Percentiles rank a stretch among this genome's conserved stretches.
Conservation (phyloP, 2,113 vertebrate species). For the Protobothrops flavoviridis region DNA sequence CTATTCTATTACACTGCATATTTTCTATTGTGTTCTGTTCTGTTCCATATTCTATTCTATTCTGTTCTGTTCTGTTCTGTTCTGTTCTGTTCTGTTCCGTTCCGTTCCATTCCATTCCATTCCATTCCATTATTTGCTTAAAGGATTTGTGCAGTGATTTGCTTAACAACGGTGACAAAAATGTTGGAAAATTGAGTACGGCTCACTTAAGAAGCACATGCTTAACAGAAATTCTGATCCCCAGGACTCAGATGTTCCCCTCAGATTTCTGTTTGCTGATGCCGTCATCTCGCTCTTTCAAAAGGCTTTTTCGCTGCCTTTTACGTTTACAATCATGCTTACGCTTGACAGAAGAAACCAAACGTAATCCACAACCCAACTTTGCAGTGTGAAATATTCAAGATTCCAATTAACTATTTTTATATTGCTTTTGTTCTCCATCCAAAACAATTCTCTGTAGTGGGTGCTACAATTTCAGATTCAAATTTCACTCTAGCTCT, state of each 20-base stretch:
- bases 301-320: not conserved
- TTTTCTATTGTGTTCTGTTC: too few relatives aligned
- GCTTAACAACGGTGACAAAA: too few relatives aligned
- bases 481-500: not conserved
- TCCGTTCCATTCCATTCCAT: too few relatives aligned
- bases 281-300: not conserved
- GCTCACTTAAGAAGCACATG: too few relatives aligned
- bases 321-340: not conserved
- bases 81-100: too few relatives aligned
- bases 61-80: too few relatives aligned
- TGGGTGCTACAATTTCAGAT: not conserved
- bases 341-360: not conserved
- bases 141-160: too few relatives aligned
- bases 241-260: not conserved
- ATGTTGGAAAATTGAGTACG: too few relatives aligned
- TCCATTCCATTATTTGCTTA: too few relatives aligned
- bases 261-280: not conserved
- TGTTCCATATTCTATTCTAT: too few relatives aligned
- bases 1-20: too few relatives aligned
- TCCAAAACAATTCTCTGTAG: not conserved
- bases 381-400: not conserved
- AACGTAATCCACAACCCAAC: not conserved
- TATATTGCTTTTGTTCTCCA: not conserved
- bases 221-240: too few relatives aligned
- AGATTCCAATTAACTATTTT: not conserved